phyloP scores from a whole-genome alignment of 2,113 vertebrate species.

The Tringa solitaria region DNA sequence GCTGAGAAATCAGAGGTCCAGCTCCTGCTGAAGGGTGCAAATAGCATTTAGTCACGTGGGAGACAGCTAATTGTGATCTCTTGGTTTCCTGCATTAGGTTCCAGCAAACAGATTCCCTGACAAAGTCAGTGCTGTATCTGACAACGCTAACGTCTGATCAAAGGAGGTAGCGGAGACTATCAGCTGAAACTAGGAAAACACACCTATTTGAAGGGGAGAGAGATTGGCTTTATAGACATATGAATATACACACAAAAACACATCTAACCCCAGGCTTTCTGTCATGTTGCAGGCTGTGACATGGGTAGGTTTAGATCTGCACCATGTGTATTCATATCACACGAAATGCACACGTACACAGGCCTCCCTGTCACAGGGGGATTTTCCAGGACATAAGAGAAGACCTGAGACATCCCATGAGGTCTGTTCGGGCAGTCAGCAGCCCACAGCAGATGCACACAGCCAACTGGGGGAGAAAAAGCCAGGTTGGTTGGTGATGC shows the following conservation, averaged over 20 bases:
- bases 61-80: background rate
- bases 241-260: background rate
- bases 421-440: background rate
- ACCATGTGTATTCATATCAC: background rate
- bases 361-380: background rate
- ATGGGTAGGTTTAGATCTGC: background rate
- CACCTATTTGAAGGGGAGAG: background rate
- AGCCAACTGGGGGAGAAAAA: accelerated
- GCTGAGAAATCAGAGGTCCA: background rate
- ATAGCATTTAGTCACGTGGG: background rate
- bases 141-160: slow-evolving; percentile 8
- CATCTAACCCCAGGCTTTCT: background rate
- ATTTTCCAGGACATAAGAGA: accelerated
- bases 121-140: no score
- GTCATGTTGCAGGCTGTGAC: background rate
- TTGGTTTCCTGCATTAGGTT: background rate
- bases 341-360: background rate
- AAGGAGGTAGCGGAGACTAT: background rate
- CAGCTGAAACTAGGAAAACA: background rate
- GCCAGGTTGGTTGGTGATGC: background rate
- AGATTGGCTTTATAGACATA: background rate
- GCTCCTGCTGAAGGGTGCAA: background rate
- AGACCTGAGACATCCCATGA: background rate
- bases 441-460: background rate
- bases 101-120: background rate